Evolutionary conservation across 2,888 invertebrate genomes (phyloP).

Genomic region (Acanthosepion esculentum): DNA sequence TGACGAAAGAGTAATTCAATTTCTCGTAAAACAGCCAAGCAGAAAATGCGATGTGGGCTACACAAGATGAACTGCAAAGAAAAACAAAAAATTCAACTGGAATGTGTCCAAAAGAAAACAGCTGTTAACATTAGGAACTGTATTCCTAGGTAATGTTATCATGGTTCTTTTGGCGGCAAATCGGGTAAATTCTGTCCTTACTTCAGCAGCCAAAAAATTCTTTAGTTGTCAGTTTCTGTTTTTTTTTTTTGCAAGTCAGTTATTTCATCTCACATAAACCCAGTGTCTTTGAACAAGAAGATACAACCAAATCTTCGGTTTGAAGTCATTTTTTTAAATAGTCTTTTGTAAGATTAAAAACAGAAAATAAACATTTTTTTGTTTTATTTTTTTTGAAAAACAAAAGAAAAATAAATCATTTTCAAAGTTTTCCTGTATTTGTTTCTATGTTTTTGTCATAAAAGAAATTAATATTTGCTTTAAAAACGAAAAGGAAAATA

Average conservation of each 20-base stretch:
- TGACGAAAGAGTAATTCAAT: conserved; percentile 33
- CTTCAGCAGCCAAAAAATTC: conserved; percentile 12
- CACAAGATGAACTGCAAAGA: neutral
- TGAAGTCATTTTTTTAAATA: neutral
- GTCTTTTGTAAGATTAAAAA: neutral
- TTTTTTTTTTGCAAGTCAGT: neutral
- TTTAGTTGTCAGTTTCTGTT: neutral
- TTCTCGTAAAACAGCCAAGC: conserved; percentile 33
- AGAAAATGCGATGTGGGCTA: conserved; percentile 22
- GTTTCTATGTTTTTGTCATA: too few relatives aligned
- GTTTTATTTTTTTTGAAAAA: neutral
- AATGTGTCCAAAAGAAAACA: conserved; percentile 33
- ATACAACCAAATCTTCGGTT: neutral
- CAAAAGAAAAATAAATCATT: neutral
- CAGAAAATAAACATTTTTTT: neutral
- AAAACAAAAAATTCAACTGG: neutral
- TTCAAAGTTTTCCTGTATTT: too few relatives aligned
- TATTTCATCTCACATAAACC: neutral
- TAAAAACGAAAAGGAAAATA: too few relatives aligned
- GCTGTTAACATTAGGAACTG: conserved; percentile 12
- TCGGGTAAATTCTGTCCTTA: conserved; percentile 17
- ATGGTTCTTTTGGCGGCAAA: conserved; percentile 33
- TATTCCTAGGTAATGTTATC: conserved; percentile 33
- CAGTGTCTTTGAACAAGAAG: neutral
- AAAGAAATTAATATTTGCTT: too few relatives aligned